Percentiles rank a stretch among this genome's conserved stretches.
These are phyloP conservation scores for Tetragonula carbonaria DNA, from an alignment of 2,888 invertebrate genomes.

Conservation along the genomic window DNA sequence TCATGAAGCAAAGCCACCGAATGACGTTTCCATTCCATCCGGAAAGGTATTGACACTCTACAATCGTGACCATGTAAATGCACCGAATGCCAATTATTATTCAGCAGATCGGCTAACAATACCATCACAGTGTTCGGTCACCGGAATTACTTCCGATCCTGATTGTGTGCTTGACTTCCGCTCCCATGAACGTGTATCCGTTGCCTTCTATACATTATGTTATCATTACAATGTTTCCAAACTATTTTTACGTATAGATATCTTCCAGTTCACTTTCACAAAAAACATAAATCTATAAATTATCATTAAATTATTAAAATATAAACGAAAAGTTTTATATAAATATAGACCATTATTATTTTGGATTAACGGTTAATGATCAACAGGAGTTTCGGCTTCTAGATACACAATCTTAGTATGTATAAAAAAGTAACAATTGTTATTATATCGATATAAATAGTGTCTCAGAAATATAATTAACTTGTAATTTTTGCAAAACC, in stretches of 20 bases:
- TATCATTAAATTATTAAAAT: not conserved
- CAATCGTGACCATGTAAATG: conserved; percentile 63
- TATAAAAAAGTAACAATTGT: too few species aligned
- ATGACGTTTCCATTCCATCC: conserved; percentile 63
- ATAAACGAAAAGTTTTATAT: too few species aligned
- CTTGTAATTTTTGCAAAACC: too few species aligned
- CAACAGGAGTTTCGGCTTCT: too few species aligned
- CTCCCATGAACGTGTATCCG: conserved; percentile 66
- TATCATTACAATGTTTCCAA: conserved; percentile 12
- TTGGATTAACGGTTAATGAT: too few species aligned
- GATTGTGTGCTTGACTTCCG: conserved; percentile 77
- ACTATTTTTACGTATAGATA: not conserved
- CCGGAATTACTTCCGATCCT: conserved; percentile 81
- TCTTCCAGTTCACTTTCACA: not conserved
- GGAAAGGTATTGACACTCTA: conserved; percentile 68
- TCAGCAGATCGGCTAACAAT: conserved; percentile 73
- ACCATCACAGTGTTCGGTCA: conserved; percentile 74
- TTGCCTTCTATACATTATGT: conserved; percentile 19
- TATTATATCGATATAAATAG: too few species aligned
- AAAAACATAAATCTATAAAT: not conserved
- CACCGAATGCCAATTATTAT: conserved; percentile 71
- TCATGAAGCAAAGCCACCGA: conserved; percentile 65
- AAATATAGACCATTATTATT: too few species aligned
- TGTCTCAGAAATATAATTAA: too few species aligned
- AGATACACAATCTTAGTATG: too few species aligned